Conservation (phyloP, 2,113 vertebrate genomes). For the Zootoca vivipara region DNA sequence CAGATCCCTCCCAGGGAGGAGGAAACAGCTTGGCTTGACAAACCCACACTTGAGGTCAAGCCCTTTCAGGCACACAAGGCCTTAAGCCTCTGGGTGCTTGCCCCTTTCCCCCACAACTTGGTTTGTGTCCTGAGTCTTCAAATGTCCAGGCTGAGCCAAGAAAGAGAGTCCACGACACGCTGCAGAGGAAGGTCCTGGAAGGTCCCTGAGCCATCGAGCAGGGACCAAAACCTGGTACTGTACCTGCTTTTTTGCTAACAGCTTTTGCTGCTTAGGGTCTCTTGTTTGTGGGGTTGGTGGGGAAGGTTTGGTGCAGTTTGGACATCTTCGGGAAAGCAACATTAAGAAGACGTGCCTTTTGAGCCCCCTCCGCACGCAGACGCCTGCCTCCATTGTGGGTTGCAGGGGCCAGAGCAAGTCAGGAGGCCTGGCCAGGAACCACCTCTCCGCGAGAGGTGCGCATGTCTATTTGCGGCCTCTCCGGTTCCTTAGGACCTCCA, state of each 20-base stretch:
- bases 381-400: background rate
- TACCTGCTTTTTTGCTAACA: background rate
- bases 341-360: background rate
- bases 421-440: background rate
- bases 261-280: too few species aligned
- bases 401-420: background rate
- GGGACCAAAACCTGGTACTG: background rate
- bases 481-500: slow-evolving; percentile 62
- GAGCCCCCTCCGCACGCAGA: background rate
- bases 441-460: too few species aligned
- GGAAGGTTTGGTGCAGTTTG: background rate
- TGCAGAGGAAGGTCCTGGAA: background rate
- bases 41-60: too few species aligned
- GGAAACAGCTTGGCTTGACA: background rate
- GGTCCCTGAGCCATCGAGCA: too few species aligned
- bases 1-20: background rate
- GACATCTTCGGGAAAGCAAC: background rate
- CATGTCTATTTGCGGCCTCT: slow-evolving; percentile 3
- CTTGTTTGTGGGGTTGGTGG: background rate
- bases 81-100: background rate
- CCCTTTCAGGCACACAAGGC: too few species aligned
- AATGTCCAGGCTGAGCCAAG: background rate
- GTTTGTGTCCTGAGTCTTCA: background rate
- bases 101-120: background rate
- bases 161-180: too few species aligned